These are phyloP conservation scores for Machimus atricapillus DNA, from an alignment of 2,888 invertebrate species.

Conservation along the genomic window DNA sequence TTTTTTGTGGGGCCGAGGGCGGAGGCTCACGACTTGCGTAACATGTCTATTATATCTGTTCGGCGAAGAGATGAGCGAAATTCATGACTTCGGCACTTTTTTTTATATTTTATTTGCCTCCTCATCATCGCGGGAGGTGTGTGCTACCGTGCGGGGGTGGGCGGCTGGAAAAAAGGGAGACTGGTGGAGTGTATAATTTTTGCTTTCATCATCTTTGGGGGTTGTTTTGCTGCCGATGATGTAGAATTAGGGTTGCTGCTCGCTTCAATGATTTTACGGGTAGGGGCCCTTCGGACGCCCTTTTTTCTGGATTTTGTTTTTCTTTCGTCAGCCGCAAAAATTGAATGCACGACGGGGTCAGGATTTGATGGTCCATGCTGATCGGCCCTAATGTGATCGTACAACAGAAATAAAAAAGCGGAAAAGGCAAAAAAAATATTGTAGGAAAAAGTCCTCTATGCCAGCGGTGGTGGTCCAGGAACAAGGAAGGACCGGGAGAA, in stretches of 20 bases:
- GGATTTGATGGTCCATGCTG: conserved; percentile 19
- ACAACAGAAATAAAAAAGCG: neutral
- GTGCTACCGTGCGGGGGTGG: neutral
- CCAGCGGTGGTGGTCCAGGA: neutral
- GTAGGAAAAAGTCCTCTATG: neutral
- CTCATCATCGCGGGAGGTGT: neutral
- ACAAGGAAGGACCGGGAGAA: neutral
- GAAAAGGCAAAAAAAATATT: neutral
- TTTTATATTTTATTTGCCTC: conserved; percentile 16
- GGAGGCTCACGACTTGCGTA: conserved; percentile 5
- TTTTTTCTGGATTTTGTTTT: neutral
- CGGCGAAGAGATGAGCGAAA: neutral
- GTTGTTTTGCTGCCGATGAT: conserved; percentile 10
- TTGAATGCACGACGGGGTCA: conserved; percentile 10
- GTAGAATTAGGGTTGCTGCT: conserved; percentile 14
- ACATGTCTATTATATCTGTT: conserved; percentile 35
- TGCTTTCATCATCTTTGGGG: conserved; percentile 30
- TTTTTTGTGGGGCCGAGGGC: neutral
- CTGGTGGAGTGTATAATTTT: conserved; percentile 2
- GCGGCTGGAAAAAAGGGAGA: neutral
- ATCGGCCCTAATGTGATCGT: conserved; percentile 7
- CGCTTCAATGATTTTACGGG: neutral
- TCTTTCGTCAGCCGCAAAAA: neutral
- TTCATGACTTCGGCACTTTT: conserved; percentile 34
- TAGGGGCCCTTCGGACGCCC: neutral